These are phyloP conservation scores for Rhopalosiphum nymphaeae DNA, from an alignment of 2,888 invertebrate genomes.

Conservation along the genomic window DNA sequence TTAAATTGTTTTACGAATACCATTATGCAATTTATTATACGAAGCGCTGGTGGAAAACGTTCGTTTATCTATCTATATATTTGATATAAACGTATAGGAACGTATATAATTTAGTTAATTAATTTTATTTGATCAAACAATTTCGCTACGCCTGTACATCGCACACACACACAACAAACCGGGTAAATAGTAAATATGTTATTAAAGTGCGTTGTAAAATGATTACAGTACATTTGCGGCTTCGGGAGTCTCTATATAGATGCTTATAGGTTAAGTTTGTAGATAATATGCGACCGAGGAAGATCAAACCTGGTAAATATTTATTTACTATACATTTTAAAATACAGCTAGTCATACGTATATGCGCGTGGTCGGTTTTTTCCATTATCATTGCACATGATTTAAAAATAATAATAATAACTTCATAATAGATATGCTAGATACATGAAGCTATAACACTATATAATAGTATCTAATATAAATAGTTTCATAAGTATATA, in stretches of 20 bases:
- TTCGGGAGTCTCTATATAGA: not conserved
- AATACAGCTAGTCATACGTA: not conserved
- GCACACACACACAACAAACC: not conserved
- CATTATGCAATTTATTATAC: not conserved
- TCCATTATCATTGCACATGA: not conserved
- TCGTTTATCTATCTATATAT: not conserved
- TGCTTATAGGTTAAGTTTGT: not conserved
- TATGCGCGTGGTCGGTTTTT: not conserved
- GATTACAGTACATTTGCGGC: not conserved
- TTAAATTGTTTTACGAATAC: not conserved
- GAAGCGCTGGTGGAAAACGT: not conserved
- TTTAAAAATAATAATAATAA: not conserved
- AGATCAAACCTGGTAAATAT: not conserved
- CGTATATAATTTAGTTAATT: not conserved
- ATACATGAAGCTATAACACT: not conserved
- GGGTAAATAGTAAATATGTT: conserved; percentile 7
- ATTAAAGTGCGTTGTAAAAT: conserved; percentile 4
- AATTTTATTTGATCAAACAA: conserved; percentile 27
- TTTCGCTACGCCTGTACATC: not conserved
- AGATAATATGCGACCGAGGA: not conserved
- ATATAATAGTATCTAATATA: not conserved
- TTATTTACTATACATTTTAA: not conserved
- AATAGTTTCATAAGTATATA: too few relatives aligned
- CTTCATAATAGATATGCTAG: not conserved
- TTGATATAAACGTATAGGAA: not conserved